Base-by-base conservation (phyloP, 2,113 vertebrate species). In the Pipra filicauda region DNA sequence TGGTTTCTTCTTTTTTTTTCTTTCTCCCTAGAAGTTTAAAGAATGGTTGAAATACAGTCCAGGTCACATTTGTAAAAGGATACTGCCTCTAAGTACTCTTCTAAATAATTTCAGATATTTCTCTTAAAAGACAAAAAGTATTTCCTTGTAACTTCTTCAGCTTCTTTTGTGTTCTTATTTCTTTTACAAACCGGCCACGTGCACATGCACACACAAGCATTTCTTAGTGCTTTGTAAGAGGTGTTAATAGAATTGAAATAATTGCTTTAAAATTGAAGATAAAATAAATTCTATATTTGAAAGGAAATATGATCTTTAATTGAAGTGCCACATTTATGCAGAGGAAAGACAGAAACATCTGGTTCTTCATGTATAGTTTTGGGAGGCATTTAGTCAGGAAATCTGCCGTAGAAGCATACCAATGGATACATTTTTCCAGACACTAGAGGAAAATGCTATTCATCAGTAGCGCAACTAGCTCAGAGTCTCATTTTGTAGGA, bases 21-120 rank as follows among this genome's bases (percentile, higher is more conserved):
- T 15, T 44, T 39, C 12, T 8, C 19, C 3, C 88, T 89, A 67
- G 49, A 97, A 91, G 57, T 95, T 96, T 96, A 67, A 96, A 94
- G 77, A 94, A 93, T 96, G 10, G 19, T 54, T 90, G 79, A 96
- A 97, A 77, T 96, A 81, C 73, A 54, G 78, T 96, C 94, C 95
- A 98, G 97, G 81, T 96, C 93, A 94, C 58, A 61, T 92, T 98
- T 97, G 96, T 54, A n/a, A 79, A 95, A 85, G 83, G 87, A 92
- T 92, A 76, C 94, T 94, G 82, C 43, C 39, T 41, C 39, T 41
- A 41, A 41, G 39, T 87, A 92, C 82, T 96, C 54, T 97, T 97
- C 90, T 96, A 97, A 65, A 51, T 94, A 33, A 61, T 73, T 95
- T 93, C 9, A 82, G 24, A 15, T 76, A 96, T 85, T 94, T 89